A percentile compares a stretch with the other conserved stretches of the same genome.
These are phyloP conservation scores for Dryadula phaetusa DNA, from an alignment of 2,888 invertebrate genomes.

Conservation along the genomic window DNA sequence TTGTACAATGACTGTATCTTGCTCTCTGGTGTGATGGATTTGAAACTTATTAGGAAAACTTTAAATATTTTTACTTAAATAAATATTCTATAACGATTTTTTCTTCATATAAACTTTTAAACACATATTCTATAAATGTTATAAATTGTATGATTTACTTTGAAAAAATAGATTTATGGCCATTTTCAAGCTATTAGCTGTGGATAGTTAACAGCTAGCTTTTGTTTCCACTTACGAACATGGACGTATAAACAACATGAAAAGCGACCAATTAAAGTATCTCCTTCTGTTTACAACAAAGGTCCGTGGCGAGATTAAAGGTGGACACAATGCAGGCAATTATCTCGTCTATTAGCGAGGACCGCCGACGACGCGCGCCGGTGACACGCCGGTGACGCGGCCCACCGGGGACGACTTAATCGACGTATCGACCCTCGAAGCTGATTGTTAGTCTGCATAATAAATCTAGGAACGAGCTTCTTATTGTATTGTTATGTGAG, in stretches of 20 bases:
- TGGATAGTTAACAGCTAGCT: neutral
- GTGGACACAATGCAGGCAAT: constrained; percentile 51
- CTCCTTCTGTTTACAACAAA: constrained; percentile 31
- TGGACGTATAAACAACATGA: neutral
- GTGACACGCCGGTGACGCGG: constrained; percentile 57
- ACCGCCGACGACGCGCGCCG: constrained; percentile 42
- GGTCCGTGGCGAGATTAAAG: constrained; percentile 29
- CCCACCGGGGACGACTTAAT: constrained; percentile 62
- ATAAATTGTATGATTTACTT: too few species aligned
- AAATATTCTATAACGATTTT: too few species aligned
- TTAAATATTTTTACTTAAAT: too few species aligned
- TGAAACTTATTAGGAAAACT: too few species aligned
- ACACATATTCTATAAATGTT: too few species aligned
- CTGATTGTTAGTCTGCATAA: constrained; percentile 21
- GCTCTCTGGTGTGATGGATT: too few species aligned
- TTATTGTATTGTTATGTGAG: constrained; percentile 15
- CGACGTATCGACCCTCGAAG: constrained; percentile 29
- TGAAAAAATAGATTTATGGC: too few species aligned
- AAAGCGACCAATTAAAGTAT: constrained; percentile 33
- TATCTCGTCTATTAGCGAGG: constrained; percentile 49
- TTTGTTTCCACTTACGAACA: neutral
- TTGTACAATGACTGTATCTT: too few species aligned
- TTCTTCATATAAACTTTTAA: too few species aligned
- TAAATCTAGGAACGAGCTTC: constrained; percentile 15
- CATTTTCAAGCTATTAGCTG: too few species aligned